These are phyloP conservation scores for Melipona quadrifasciata DNA, from an alignment of 1,140 invertebrate genomes.

Conservation along the genomic window DNA sequence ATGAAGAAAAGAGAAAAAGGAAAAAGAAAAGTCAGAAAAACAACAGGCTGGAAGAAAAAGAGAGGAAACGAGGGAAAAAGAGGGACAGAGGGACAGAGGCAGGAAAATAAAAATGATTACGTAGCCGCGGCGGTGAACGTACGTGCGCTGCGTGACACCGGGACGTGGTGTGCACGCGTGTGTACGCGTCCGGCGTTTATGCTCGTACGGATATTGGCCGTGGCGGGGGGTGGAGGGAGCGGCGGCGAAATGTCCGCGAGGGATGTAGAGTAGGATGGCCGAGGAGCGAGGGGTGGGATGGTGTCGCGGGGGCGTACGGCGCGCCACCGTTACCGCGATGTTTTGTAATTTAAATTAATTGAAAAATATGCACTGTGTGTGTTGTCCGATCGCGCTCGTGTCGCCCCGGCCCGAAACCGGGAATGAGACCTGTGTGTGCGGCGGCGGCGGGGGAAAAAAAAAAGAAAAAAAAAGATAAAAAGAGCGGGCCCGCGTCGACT, in stretches of 20 bases:
- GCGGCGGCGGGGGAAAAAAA: conserved; percentile 11
- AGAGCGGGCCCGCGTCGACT: background rate
- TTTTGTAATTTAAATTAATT: conserved; percentile 81
- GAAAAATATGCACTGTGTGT: conserved; percentile 80
- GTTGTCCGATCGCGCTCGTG: conserved; percentile 74
- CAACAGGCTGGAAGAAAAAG: background rate
- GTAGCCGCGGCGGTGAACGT: conserved; percentile 56
- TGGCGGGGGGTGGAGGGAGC: conserved; percentile 5
- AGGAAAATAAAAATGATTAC: conserved; percentile 77
- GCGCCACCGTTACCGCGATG: conserved; percentile 74
- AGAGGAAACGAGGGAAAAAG: conserved; percentile 38
- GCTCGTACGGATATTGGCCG: conserved; percentile 50
- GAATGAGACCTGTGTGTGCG: conserved; percentile 43
- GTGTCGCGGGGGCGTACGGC: conserved; percentile 41
- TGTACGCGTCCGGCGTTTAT: conserved; percentile 56
- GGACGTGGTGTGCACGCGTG: background rate
- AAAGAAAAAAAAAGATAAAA: conserved; percentile 16
- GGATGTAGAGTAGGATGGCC: background rate
- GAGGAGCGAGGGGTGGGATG: background rate
- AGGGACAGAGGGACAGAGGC: conserved; percentile 61
- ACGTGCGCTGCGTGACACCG: conserved; percentile 43
- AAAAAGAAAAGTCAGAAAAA: background rate
- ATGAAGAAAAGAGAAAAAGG: background rate
- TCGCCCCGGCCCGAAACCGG: conserved; percentile 56
- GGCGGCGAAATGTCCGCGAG: conserved; percentile 1